Evolutionary conservation across 2,888 invertebrate species (phyloP).

Genomic region (Nemapogon koenigi): DNA sequence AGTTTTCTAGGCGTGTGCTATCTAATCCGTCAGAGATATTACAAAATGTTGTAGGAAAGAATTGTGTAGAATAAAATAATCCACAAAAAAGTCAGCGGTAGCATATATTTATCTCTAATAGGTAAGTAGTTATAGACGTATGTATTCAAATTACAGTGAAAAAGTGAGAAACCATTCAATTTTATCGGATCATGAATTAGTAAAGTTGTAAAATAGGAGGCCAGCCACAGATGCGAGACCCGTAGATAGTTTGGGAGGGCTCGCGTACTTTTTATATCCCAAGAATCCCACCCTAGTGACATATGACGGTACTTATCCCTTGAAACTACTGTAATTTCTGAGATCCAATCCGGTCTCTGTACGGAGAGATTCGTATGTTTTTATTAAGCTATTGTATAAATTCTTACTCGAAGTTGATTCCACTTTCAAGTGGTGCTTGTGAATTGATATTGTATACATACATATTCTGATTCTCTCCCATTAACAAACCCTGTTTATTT

Average conservation of each 20-base stretch:
- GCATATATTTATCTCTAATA: too few relatives aligned
- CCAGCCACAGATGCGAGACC: slow-evolving; percentile 21
- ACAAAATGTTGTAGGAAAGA: too few relatives aligned
- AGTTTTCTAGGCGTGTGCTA: too few relatives aligned
- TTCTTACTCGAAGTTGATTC: background rate
- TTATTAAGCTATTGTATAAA: slow-evolving; percentile 9
- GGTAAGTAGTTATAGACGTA: background rate
- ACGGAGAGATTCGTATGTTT: slow-evolving; percentile 20
- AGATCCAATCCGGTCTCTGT: slow-evolving; percentile 30
- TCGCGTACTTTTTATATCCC: slow-evolving; percentile 25
- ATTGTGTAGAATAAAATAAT: too few relatives aligned
- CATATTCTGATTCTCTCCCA: too few relatives aligned
- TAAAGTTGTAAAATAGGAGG: slow-evolving; percentile 28
- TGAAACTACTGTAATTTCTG: slow-evolving; percentile 44
- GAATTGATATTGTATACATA: too few relatives aligned
- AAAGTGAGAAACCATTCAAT: slow-evolving; percentile 12
- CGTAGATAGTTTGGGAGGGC: slow-evolving; percentile 26
- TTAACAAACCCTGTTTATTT: too few relatives aligned
- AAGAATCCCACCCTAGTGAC: slow-evolving; percentile 28
- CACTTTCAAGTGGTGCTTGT: too few relatives aligned
- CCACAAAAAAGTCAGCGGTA: too few relatives aligned
- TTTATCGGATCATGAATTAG: slow-evolving; percentile 34
- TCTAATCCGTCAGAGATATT: too few relatives aligned
- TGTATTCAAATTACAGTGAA: background rate
- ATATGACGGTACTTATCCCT: slow-evolving; percentile 48